Base-by-base conservation (phyloP, 2,797 vertebrate genomes). In the Scarus forsteni region DNA sequence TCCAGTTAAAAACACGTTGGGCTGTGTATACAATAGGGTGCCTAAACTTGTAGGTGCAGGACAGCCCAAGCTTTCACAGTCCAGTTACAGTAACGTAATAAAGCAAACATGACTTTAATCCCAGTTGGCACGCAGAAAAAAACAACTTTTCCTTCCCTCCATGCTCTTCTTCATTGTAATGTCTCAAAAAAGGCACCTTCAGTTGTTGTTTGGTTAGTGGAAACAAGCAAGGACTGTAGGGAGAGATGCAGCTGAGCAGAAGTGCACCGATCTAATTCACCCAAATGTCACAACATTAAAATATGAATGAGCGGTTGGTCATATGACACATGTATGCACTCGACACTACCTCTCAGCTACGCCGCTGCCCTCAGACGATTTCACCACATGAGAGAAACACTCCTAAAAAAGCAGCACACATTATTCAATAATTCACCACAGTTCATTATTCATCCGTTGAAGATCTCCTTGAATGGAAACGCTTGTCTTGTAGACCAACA, bases 341-440 rank as follows among this genome's bases (percentile, higher is more conserved):
- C 48, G 6, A 34, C 56, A 10, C 3, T 8, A 50, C 42, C 10
- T 70, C 48, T 57, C 57, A 63, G 56, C 45, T 44, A 55, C 35
- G 72, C 40, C 55, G 75, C 64, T 71, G 79, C 64, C 79, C 77
- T 60, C 13, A 68, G 66, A 56, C 64, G 5, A 64, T 75, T 81
- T 75, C 53, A 54, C 58, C 50, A 53, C 5, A 10, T 52, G 51
- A 63, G 61, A 34, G 60, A 75, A 72, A 87, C 72, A 78, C 56
- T 54, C 77, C 60, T 52, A 61, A 76, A 81, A 91, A 92, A 82
- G 66, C 85, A 85, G 85, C 85, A 87, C 85, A 79, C 74, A 74
- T 87, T 72, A 86, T 83, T 93, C 36, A 90, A 90, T 91, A 82
- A 89, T 91, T 92, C 59, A 92, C 81, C 15, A 15, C 39, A 13